These are phyloP conservation scores for Horisme vitalbata DNA, from an alignment of 2,888 invertebrate species.

Conservation along the genomic window DNA sequence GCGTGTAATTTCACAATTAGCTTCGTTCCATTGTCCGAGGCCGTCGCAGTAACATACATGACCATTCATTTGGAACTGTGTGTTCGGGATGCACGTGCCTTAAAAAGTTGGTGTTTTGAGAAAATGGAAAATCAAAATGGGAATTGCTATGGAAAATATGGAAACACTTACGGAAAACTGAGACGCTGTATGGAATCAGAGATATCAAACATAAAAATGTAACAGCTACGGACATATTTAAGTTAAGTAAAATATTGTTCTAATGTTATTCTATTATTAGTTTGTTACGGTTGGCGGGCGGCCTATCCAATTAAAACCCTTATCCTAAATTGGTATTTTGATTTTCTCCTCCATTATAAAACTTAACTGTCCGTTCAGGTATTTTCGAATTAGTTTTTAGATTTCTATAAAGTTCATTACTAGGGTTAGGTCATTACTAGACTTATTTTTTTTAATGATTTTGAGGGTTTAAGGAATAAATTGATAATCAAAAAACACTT, in stretches of 20 bases:
- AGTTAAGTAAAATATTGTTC: slow-evolving; percentile 36
- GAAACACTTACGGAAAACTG: slow-evolving; percentile 52
- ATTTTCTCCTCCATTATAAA: slow-evolving; percentile 6
- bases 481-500: no score
- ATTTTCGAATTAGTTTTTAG: slow-evolving; percentile 3
- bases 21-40: slow-evolving; percentile 55
- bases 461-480: no score
- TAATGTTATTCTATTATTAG: slow-evolving; percentile 34
- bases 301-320: slow-evolving; percentile 40
- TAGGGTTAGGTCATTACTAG: background rate
- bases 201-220: slow-evolving; percentile 52
- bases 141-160: background rate
- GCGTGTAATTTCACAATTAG: slow-evolving; percentile 50
- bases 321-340: slow-evolving; percentile 26
- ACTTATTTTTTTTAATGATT: no score
- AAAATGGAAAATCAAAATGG: slow-evolving; percentile 2
- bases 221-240: slow-evolving; percentile 54
- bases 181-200: slow-evolving; percentile 39
- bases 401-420: background rate
- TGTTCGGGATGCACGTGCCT: slow-evolving; percentile 67
- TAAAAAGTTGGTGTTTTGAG: slow-evolving; percentile 15
- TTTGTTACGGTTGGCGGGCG: slow-evolving; percentile 42
- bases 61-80: slow-evolving; percentile 58
- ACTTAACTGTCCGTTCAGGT: slow-evolving; percentile 2
- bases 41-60: slow-evolving; percentile 59